Evolutionary conservation across 2,113 vertebrate species (phyloP), one percentile per base, ranked within the genome.

Genomic region (Thalassarche chlororhynchos): DNA sequence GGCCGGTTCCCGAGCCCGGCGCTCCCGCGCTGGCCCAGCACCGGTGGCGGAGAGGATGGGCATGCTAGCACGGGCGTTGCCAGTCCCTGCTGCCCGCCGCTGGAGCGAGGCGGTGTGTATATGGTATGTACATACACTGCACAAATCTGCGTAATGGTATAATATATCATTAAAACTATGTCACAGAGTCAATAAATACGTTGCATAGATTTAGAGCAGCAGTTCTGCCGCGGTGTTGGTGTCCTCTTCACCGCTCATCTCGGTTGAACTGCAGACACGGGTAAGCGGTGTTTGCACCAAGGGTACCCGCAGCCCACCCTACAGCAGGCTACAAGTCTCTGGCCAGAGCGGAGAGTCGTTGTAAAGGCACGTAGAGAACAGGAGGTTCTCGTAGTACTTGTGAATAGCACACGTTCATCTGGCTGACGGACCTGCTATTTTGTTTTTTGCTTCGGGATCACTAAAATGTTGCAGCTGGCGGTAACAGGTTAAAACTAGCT

Each of bases 61-160:
- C 32, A 5, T 5, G 6, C 15, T 17, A n/a, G 20, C 36, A 20
- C 9, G 54, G 29, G 17, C 11, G 19, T 25, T 14, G 51, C 31
- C n/a, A 4, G 25, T 49, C 17, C 17, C 60, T 10, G 32, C 32
- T 25, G 51, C 44, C 62, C 34, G 12, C 34, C 6, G 19, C 51
- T 8, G 77, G 31, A 57, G 51, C 20, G 8, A n/a, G 32, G 74
- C 9, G 3, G 21, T 42, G 60, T 14, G 36, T n/a, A 0, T 10
- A 1, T 8, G 17, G 38, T 17, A 6, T 2, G 23, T 18, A 3
- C 28, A 1, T 28, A 6, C 2, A 21, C 8, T 2, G 70, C 70
- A 36, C 29, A 7, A 44, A 24, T 13, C 12, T 3, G 8, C 11
- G 2, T 14, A 19, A 32, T 18, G 52, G 6, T 47, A 6, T 8